These are phyloP conservation scores for Anas georgica DNA, from an alignment of 2,797 vertebrate species.

Conservation along the genomic window DNA sequence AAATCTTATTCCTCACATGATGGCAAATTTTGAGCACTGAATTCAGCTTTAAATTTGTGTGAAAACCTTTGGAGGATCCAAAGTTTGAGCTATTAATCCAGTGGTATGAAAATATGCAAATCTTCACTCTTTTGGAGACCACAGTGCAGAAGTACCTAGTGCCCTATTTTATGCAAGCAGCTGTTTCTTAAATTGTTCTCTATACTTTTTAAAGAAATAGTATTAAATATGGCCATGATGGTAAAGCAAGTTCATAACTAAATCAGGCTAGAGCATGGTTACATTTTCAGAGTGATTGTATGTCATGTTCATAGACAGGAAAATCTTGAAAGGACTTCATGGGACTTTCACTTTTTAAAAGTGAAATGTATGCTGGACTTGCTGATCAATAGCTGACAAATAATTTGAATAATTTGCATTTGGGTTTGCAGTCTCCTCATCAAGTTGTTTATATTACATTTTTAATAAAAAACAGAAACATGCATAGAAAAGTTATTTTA, in stretches of 20 bases:
- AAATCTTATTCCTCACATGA: neutral
- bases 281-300: conserved; percentile 67
- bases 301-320: conserved; percentile 58
- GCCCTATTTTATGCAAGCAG: neutral
- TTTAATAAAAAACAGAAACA: neutral
- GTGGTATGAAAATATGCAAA: neutral
- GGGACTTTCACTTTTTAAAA: neutral
- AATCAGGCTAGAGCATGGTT: neutral
- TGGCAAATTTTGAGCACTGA: neutral
- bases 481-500: neutral
- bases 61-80: neutral
- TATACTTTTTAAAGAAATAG: neutral
- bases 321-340: conserved; percentile 71
- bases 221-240: neutral
- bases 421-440: neutral
- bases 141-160: neutral
- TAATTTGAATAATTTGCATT: neutral
- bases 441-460: neutral
- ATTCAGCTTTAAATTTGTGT: neutral
- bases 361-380: neutral
- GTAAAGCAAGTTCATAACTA: neutral
- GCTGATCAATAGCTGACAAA: neutral
- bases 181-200: neutral
- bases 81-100: neutral
- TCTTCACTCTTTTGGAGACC: neutral